phyloP scores from a whole-genome alignment of 2,113 vertebrate species.

The Nycticebus coucang region DNA sequence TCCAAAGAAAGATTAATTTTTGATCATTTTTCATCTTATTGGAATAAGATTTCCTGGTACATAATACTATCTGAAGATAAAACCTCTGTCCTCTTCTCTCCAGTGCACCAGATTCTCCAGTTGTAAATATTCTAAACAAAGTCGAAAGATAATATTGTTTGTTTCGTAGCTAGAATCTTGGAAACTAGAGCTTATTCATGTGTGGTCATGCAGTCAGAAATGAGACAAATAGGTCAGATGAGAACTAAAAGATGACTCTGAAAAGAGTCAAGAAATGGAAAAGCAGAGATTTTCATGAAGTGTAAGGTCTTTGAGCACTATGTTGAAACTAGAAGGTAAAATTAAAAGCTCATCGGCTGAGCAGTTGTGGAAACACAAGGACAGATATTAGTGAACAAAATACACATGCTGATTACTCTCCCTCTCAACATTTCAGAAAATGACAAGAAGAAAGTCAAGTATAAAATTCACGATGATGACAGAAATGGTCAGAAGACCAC shows the following conservation, averaged over 20 bases:
- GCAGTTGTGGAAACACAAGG: not conserved
- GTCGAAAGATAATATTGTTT: not conserved
- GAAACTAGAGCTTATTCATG: not conserved
- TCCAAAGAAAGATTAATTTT: not conserved
- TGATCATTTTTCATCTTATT: not conserved
- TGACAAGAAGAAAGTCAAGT: not conserved
- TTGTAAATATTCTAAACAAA: conserved; percentile 8
- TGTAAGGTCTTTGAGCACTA: not conserved
- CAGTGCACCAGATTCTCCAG: not conserved
- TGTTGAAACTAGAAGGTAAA: not conserved
- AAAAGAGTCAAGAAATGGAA: not conserved
- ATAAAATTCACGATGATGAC: not conserved
- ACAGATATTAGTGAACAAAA: not conserved
- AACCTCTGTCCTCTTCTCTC: not conserved
- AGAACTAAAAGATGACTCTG: not conserved
- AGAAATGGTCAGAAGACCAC: not conserved
- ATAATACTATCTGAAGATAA: conserved; percentile 3
- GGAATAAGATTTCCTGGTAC: not conserved
- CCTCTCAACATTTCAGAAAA: not conserved
- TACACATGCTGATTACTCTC: not conserved
- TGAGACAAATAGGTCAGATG: not conserved
- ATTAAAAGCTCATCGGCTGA: not conserved
- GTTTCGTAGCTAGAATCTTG: not conserved
- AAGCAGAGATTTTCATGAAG: not conserved
- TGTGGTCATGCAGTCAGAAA: not conserved